Base-by-base conservation (phyloP, 2,888 invertebrate species). In the Tillus elongatus region DNA sequence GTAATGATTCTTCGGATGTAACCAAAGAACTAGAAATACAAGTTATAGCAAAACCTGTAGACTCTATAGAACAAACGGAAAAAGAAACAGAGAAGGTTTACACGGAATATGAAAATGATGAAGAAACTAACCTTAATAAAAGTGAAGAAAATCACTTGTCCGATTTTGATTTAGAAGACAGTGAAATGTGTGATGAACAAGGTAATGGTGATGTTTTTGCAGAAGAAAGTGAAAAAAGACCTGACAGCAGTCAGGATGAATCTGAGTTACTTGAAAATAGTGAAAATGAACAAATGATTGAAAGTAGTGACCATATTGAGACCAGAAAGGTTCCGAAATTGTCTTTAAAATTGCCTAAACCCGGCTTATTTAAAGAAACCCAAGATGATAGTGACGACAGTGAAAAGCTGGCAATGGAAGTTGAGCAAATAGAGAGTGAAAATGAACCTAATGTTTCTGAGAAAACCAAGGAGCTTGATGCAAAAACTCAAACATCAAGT, bases 361-460 rank as follows among this genome's bases (percentile, higher is more conserved):
- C 50, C 11, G 54, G 54, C 6, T 39, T 54, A 30, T 49, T 56
- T 50, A 40, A 60, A 49, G 46, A 66, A 61, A 53, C 55, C 29
- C 52, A 57, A 15, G 50, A 49, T 13, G 49, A 50, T 3, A 76
- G 74, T 64, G 75, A 76, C 57, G 68, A 68, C 36, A 75, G 75
- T 63, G 75, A 75, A 43, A 75, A 76, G 58, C 58, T 74, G 40
- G 72, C 73, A 30, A 69, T 73, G 54, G 75, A 76, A 58, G 45
- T 67, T 42, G 74, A 74, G 47, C 60, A 61, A 38, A 56, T 59
- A 42, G 66, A 66, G 46, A 62, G 63, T 30, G 57, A 58, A 43
- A 44, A 44, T 15, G 48, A 48, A 28, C 19, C 43, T 8, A 41
- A 44, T 16, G 41, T 39, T 16, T 34, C 35, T 2, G 39, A 42